Evolutionary conservation across 2,797 vertebrate species (phyloP), one percentile per base, ranked within the genome.

Genomic region (Falco biarmicus): DNA sequence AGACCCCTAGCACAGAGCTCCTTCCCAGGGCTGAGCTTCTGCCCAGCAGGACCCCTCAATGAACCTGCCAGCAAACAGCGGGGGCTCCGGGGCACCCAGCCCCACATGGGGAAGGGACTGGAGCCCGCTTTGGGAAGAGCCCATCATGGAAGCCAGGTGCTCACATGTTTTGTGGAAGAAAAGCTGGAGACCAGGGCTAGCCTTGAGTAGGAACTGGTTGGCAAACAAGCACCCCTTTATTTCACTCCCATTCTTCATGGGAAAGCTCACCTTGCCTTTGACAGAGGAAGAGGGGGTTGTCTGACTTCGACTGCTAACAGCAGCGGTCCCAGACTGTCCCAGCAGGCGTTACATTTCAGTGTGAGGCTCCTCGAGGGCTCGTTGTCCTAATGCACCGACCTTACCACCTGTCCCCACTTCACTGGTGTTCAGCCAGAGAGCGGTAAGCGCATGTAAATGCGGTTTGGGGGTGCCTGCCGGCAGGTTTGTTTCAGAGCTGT

Each of bases 401-500:
- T 68, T 31, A 10, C 31, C 2, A 2, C 51, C 78, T 8, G 3
- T 28, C n/a, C 31, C 53, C 31, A 1, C 47, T 25, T 61, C 69
- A 10, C 21, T 15, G 18, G 19, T 17, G 39, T 12, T 39, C 61
- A 59, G 43, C 13, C 41, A 73, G 45, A 65, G 45, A 70, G 37
- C 1, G 3, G n/a, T 34, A 50, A 53, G 59, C 3, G 0, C 0
- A 45, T 77, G 51, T 77, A n/a, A 50, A 29, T 5, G 31, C 48
- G 37, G 25, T 9, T 37, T 24, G 29, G 34, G 43, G 47, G 5
- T 32, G 47, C 39, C 34, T 20, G 22, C 48, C 34, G 56, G 11
- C 31, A 15, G 24, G 6, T 54, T 3, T 32, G 25, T 43, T 86
- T 37, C 89, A 48, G 56, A 80, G 39, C 68, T 60, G 29, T 2